phyloP scores from a whole-genome alignment of 2,113 vertebrate genomes.

The Calypte anna region DNA sequence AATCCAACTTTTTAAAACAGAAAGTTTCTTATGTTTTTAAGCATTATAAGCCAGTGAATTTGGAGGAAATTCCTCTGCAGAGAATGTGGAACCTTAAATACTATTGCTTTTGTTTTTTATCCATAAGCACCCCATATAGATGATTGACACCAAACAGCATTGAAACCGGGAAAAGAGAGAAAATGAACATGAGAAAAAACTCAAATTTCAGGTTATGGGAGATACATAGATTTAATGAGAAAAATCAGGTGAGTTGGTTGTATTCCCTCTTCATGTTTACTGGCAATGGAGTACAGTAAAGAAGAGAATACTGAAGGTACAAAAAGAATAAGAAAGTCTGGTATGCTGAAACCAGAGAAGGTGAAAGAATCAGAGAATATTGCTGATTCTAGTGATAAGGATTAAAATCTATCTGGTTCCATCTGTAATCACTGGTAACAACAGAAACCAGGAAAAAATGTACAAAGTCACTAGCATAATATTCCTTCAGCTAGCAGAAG shows the following conservation, averaged over 20 bases:
- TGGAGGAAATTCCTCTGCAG: background rate
- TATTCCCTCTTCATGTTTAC: background rate
- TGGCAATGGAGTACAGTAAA: background rate
- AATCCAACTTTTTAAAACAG: background rate
- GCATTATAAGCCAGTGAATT: background rate
- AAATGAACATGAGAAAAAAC: background rate
- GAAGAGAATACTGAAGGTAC: background rate
- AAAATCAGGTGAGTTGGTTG: background rate
- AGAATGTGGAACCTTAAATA: background rate
- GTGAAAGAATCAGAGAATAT: background rate
- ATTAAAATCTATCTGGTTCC: background rate
- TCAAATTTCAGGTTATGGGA: background rate
- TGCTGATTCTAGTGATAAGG: background rate
- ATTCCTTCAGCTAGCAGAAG: background rate
- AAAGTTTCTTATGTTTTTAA: background rate
- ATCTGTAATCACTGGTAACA: background rate
- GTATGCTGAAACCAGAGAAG: background rate
- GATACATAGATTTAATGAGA: background rate
- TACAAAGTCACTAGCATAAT: background rate
- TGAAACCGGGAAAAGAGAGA: background rate
- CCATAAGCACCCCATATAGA: background rate
- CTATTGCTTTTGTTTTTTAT: background rate
- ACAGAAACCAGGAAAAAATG: background rate
- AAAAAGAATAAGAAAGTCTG: background rate
- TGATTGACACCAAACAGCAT: background rate